A percentile compares a stretch with the other conserved stretches of the same genome.
Evolutionary conservation across 2,113 vertebrate species (phyloP).

Genomic region (Stegostoma tigrinum): DNA sequence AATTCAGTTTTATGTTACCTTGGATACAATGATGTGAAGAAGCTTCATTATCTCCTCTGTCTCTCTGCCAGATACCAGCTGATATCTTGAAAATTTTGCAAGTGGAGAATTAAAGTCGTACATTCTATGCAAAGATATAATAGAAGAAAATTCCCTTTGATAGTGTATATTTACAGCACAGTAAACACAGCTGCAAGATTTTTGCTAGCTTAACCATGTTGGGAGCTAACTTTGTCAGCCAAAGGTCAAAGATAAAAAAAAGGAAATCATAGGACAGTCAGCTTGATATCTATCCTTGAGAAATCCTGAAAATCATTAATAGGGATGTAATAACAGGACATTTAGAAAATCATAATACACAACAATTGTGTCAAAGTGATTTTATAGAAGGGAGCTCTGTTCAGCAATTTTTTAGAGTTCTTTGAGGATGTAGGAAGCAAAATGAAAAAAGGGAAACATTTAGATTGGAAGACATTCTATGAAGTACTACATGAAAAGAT

Average conservation of each 20-base stretch:
- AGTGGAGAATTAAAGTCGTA: background rate
- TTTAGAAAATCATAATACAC: background rate
- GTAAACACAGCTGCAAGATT: slow-evolving; percentile 3
- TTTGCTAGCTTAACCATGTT: background rate
- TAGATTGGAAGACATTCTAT: background rate
- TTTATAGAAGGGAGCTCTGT: background rate
- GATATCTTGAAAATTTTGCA: background rate
- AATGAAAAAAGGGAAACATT: background rate
- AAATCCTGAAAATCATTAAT: background rate
- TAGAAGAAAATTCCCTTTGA: background rate
- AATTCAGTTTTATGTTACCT: background rate
- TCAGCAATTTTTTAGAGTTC: background rate
- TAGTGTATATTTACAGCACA: background rate
- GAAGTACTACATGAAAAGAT: background rate
- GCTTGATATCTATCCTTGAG: background rate
- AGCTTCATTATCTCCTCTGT: background rate
- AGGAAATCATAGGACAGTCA: background rate
- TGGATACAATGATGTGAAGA: background rate
- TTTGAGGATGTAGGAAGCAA: background rate
- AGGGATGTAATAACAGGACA: background rate
- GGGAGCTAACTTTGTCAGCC: background rate
- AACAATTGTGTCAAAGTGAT: background rate
- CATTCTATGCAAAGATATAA: background rate
- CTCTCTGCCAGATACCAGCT: background rate
- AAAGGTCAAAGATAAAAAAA: background rate